These are phyloP conservation scores for Drosophila buzzatii DNA, from an alignment of 2,888 invertebrate genomes.

Conservation along the genomic window DNA sequence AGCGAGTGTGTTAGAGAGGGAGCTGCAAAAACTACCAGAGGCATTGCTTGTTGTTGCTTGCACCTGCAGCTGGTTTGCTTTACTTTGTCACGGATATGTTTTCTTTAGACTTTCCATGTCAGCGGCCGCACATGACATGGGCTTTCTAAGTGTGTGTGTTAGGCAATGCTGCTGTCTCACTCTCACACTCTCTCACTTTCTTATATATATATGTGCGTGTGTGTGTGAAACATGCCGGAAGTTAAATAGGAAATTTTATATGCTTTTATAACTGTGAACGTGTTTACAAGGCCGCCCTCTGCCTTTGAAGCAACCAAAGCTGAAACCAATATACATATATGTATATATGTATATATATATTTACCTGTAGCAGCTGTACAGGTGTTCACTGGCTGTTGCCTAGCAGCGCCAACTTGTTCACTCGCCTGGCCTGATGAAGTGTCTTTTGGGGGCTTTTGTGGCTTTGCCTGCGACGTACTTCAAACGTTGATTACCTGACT, in stretches of 20 bases:
- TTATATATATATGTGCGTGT: slow-evolving; percentile 17
- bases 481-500: slow-evolving; percentile 24
- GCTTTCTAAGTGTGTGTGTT: slow-evolving; percentile 21
- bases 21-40: slow-evolving; percentile 43
- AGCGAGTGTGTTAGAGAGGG: not conserved
- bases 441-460: slow-evolving; percentile 52
- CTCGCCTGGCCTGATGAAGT: slow-evolving; percentile 63
- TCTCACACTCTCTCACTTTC: not conserved
- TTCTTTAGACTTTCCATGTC: slow-evolving; percentile 73
- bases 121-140: slow-evolving; percentile 38
- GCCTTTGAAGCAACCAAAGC: slow-evolving; percentile 26
- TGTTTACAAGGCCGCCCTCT: slow-evolving; percentile 64
- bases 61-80: slow-evolving; percentile 74
- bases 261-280: slow-evolving; percentile 80
- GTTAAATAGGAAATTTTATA: slow-evolving; percentile 80
- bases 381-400: slow-evolving; percentile 38
- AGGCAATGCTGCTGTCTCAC: not conserved
- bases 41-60: slow-evolving; percentile 68
- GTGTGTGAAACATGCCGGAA: slow-evolving; percentile 69
- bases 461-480: slow-evolving; percentile 47
- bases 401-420: slow-evolving; percentile 62
- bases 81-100: slow-evolving; percentile 80
- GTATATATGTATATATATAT: slow-evolving; percentile 1
- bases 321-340: slow-evolving; percentile 19
- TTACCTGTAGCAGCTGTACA: slow-evolving; percentile 19